Conservation (phyloP, 2,797 vertebrate species). For the Denticeps clupeoides region DNA sequence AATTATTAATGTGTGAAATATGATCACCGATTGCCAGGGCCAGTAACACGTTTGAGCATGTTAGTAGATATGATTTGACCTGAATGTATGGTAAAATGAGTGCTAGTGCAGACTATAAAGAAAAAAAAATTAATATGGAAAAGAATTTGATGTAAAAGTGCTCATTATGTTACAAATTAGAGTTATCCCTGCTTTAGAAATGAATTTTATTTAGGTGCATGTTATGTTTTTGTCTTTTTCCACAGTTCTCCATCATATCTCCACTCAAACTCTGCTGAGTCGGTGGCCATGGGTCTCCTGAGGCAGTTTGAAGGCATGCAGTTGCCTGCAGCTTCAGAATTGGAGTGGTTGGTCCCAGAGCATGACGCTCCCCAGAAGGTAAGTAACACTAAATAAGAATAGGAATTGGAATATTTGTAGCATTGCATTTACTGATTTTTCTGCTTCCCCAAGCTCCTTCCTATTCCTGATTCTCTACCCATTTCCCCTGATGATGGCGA, state of each 20-base stretch:
- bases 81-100: neutral
- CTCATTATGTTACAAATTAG: no score
- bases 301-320: slow-evolving; percentile 97
- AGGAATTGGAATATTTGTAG: no score
- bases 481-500: slow-evolving; percentile 94
- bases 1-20: neutral
- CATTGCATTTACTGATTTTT: neutral
- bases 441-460: slow-evolving; percentile 68
- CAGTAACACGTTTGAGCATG: no score
- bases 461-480: slow-evolving; percentile 88
- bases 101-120: no score
- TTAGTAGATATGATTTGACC: neutral
- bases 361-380: slow-evolving; percentile 95
- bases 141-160: no score
- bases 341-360: slow-evolving; percentile 94
- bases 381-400: no score
- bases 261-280: slow-evolving; percentile 90
- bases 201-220: no score
- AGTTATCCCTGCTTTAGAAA: no score
- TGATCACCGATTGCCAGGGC: no score
- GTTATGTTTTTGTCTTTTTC: neutral
- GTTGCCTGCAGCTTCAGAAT: slow-evolving; percentile 88
- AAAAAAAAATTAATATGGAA: no score
- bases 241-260: slow-evolving; percentile 73
- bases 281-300: slow-evolving; percentile 93